Conservation (phyloP, 1,140 invertebrate species). For the Penaeus chinensis region DNA sequence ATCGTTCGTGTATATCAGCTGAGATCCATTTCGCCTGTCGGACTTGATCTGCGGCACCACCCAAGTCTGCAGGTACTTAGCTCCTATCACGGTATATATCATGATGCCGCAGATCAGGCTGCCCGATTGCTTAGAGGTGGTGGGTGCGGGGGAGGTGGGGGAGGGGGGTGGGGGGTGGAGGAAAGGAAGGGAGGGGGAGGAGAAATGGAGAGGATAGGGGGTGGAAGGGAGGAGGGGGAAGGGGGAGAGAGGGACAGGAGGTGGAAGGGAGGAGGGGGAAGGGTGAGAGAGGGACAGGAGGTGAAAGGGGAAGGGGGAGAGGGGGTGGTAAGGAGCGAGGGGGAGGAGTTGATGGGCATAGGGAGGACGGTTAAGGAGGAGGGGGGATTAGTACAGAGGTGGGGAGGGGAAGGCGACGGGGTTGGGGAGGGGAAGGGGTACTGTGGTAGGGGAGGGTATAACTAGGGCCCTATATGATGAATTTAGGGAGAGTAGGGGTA, state of each 20-base stretch:
- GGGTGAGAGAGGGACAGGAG: not conserved
- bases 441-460: not conserved
- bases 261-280: not conserved
- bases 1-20: slow-evolving; percentile 1
- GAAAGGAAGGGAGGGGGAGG: too few species aligned
- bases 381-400: not conserved
- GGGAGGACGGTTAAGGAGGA: not conserved
- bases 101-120: not conserved
- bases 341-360: not conserved
- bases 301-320: too few species aligned
- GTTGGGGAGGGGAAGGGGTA: not conserved
- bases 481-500: too few species aligned
- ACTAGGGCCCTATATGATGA: too few species aligned
- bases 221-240: too few species aligned
- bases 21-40: slow-evolving; percentile 16
- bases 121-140: not conserved
- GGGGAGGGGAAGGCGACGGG: too few species aligned
- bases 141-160: too few species aligned
- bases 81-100: slow-evolving; percentile 20
- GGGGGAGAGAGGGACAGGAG: too few species aligned
- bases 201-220: too few species aligned
- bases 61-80: slow-evolving; percentile 12
- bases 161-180: too few species aligned
- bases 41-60: not conserved
- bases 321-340: not conserved